phyloP scores from a whole-genome alignment of 2,113 vertebrate genomes.

The Deroptyus accipitrinus region DNA sequence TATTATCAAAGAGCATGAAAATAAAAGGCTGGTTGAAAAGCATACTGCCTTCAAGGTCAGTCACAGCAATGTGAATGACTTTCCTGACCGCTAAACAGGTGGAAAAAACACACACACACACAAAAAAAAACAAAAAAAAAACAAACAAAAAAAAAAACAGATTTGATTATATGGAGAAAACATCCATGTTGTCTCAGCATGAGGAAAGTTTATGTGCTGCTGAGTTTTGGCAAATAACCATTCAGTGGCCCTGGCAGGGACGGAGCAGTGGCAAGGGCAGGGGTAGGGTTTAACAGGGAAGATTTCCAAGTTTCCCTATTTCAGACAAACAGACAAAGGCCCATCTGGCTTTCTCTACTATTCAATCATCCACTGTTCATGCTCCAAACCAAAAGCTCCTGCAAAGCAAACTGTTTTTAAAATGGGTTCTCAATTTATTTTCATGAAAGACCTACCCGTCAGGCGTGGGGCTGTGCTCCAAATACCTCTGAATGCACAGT shows the following conservation, averaged over 20 bases:
- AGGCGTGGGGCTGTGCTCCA: background rate
- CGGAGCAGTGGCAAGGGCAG: background rate
- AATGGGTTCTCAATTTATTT: background rate
- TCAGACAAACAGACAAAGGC: background rate
- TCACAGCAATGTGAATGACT: background rate
- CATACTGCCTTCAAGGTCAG: background rate
- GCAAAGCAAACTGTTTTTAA: background rate
- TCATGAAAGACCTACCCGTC: background rate
- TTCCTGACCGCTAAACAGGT: background rate
- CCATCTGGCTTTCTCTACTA: background rate
- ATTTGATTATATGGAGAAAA: background rate
- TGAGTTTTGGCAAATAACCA: background rate
- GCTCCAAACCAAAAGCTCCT: background rate
- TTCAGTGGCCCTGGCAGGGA: background rate
- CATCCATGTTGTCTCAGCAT: background rate
- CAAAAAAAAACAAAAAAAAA: background rate
- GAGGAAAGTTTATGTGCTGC: rapidly evolving
- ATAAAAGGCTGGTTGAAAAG: background rate
- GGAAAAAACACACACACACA: background rate
- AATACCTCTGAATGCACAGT: background rate
- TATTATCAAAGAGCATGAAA: background rate
- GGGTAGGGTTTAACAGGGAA: background rate
- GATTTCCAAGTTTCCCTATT: background rate
- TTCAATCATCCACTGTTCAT: background rate
- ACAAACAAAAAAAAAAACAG: background rate